Evolutionary conservation across 2,113 vertebrate genomes (phyloP).

Genomic region (Aviceda subcristata): DNA sequence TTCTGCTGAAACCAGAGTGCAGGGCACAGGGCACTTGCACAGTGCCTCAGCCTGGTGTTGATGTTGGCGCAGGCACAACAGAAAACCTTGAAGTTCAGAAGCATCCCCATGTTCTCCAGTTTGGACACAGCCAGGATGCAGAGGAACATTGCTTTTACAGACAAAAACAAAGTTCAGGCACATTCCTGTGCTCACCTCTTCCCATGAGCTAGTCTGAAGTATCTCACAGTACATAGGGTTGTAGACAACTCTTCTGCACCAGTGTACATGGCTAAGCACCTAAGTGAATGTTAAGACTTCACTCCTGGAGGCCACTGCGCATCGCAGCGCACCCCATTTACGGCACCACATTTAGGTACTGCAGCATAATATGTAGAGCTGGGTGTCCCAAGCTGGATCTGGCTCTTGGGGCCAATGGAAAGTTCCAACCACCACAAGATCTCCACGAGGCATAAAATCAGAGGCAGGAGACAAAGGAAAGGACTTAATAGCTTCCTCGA

Average conservation of each 20-base stretch:
- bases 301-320: background rate
- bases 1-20: background rate
- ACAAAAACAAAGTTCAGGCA: background rate
- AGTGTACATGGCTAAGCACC: background rate
- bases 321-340: background rate
- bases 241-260: background rate
- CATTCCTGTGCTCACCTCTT: background rate
- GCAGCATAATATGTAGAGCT: background rate
- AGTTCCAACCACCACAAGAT: background rate
- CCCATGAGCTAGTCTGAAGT: background rate
- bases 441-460: background rate
- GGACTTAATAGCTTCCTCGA: background rate
- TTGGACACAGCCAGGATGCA: background rate
- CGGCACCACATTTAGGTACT: fast-evolving
- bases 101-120: background rate
- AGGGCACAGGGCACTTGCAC: background rate
- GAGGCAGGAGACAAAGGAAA: background rate
- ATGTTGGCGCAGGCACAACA: background rate
- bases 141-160: background rate
- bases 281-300: background rate
- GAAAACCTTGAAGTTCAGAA: background rate
- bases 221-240: background rate
- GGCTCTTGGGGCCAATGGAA: background rate
- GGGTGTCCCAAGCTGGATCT: background rate
- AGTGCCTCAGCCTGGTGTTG: background rate